A percentile compares a stretch with the other conserved stretches of the same genome.
Conservation (phyloP, 1,140 invertebrate species). For the Teleopsis dalmanni region DNA sequence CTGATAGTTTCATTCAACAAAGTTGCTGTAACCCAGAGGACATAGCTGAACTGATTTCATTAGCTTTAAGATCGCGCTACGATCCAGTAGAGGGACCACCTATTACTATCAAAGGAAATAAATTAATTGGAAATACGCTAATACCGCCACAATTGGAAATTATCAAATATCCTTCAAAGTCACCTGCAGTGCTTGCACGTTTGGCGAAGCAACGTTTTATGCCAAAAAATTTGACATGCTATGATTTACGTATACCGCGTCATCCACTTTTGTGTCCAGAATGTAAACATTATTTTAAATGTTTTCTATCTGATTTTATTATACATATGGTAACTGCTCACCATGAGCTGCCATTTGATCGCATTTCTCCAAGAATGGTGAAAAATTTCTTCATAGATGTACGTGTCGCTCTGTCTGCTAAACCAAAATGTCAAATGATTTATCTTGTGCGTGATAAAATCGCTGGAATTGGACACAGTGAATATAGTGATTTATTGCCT, state of each 20-base stretch:
- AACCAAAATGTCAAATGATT: slow-evolving; percentile 23
- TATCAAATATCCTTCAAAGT: not conserved
- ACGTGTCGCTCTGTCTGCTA: slow-evolving; percentile 11
- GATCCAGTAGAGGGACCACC: too few relatives aligned
- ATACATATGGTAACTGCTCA: slow-evolving; percentile 23
- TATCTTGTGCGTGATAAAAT: slow-evolving; percentile 25
- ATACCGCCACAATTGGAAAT: slow-evolving; percentile 9
- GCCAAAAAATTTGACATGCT: not conserved
- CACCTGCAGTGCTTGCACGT: not conserved
- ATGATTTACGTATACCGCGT: slow-evolving; percentile 14
- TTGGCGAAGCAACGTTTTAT: not conserved
- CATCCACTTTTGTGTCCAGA: slow-evolving; percentile 25
- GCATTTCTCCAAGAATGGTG: slow-evolving; percentile 11
- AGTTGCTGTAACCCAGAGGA: too few relatives aligned
- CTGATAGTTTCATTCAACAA: too few relatives aligned
- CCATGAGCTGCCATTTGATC: slow-evolving; percentile 22
- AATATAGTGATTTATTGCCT: slow-evolving; percentile 20
- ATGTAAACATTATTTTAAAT: slow-evolving; percentile 16
- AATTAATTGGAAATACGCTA: not conserved
- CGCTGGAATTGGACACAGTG: slow-evolving; percentile 8
- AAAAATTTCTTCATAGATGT: slow-evolving; percentile 32
- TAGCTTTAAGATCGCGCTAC: not conserved
- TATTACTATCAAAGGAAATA: not conserved
- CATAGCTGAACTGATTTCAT: too few relatives aligned
- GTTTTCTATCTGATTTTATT: slow-evolving; percentile 28